Evolutionary conservation across 2,113 vertebrate genomes (phyloP).

Genomic region (Pyrgilauda ruficollis): DNA sequence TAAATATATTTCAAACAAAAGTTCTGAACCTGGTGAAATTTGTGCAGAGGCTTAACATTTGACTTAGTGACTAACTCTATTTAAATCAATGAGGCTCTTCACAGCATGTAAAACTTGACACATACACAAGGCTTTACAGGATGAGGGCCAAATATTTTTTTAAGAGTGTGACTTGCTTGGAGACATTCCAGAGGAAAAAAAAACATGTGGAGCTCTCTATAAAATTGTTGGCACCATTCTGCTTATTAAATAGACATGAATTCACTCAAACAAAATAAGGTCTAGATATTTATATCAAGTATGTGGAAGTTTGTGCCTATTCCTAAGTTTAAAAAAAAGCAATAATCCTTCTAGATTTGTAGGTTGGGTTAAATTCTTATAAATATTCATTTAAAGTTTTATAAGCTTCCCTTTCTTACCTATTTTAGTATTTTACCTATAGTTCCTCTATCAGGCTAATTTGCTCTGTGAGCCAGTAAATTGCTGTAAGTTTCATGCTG

Average conservation of each 20-base stretch:
- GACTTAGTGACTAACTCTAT: background rate
- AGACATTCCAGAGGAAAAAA: constrained; percentile 2
- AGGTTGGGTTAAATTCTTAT: background rate
- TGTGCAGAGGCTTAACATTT: background rate
- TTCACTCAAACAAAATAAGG: constrained; percentile 17
- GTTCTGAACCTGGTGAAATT: background rate
- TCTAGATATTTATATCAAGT: constrained; percentile 18
- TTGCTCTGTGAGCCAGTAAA: background rate
- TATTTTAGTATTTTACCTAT: background rate
- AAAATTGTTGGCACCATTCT: constrained; percentile 28
- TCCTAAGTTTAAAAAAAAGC: background rate
- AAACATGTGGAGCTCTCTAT: background rate
- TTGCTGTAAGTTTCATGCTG: background rate
- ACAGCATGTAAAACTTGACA: constrained; percentile 19
- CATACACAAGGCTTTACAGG: background rate
- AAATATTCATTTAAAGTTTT: background rate
- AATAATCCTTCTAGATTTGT: background rate
- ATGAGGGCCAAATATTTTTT: background rate
- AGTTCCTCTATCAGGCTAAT: background rate
- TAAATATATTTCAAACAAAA: background rate
- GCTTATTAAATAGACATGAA: constrained; percentile 22
- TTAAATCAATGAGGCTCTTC: constrained; percentile 23
- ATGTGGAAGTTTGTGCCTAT: background rate
- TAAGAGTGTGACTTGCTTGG: constrained; percentile 30
- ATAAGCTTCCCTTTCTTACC: background rate